A percentile compares a stretch with the other conserved stretches of the same genome.
Evolutionary conservation across 2,888 invertebrate genomes (phyloP).

Genomic region (Erebia aethiops): DNA sequence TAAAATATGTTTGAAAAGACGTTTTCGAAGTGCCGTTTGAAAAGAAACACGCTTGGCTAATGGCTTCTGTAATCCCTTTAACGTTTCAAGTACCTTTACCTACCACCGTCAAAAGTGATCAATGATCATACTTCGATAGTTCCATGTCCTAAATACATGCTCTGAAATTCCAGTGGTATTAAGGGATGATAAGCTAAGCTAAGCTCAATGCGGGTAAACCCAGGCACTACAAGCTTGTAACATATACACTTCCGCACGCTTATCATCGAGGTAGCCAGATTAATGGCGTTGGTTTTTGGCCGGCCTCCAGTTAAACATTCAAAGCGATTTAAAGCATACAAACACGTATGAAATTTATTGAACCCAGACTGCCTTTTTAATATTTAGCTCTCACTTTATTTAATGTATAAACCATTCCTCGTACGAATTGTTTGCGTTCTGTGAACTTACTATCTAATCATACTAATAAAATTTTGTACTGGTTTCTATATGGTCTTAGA

Average conservation of each 20-base stretch:
- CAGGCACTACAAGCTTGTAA: slow-evolving; percentile 24
- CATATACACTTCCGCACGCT: slow-evolving; percentile 45
- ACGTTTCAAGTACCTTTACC: background rate
- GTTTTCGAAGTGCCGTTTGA: background rate
- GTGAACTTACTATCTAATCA: slow-evolving; percentile 36
- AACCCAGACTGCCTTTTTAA: slow-evolving; percentile 63
- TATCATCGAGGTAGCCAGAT: slow-evolving; percentile 43
- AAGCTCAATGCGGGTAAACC: slow-evolving; percentile 14
- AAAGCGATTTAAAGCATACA: slow-evolving; percentile 61
- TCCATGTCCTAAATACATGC: slow-evolving; percentile 16
- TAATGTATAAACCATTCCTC: slow-evolving; percentile 52
- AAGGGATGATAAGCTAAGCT: slow-evolving; percentile 30
- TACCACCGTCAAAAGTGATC: background rate
- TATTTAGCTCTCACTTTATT: slow-evolving; percentile 59
- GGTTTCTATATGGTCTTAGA: no score
- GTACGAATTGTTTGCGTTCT: slow-evolving; percentile 51
- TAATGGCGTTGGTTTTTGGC: slow-evolving; percentile 64
- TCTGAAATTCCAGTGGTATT: slow-evolving; percentile 20
- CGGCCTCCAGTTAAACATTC: slow-evolving; percentile 72
- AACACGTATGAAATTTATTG: slow-evolving; percentile 67
- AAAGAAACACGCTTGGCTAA: background rate
- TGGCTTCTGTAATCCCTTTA: slow-evolving; percentile 4
- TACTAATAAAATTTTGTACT: background rate
- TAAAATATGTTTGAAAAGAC: no score
- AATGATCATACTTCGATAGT: background rate